phyloP scores from a whole-genome alignment of 2,888 invertebrate species.

The Acrocera orbiculus region DNA sequence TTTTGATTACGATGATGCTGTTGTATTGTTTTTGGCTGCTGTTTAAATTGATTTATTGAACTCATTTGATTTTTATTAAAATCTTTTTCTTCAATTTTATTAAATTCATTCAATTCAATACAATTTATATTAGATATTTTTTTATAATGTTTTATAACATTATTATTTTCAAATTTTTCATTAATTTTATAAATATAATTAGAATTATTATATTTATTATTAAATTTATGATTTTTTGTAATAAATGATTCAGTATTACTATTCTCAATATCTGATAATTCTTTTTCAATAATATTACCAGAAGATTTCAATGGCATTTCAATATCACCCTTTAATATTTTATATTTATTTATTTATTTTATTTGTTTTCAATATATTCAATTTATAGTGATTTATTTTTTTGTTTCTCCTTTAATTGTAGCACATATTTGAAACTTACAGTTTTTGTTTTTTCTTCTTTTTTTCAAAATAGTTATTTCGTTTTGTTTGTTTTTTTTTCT shows the following conservation, averaged over 20 bases:
- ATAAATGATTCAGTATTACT: constrained; percentile 13
- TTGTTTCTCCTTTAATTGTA: too few relatives aligned
- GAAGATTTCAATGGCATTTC: constrained; percentile 23
- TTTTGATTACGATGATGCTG: background rate
- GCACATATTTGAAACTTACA: background rate
- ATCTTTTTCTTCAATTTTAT: constrained; percentile 2
- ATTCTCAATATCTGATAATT: too few relatives aligned
- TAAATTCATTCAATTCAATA: too few relatives aligned
- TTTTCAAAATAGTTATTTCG: background rate
- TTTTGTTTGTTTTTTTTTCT: background rate
- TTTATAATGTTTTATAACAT: too few relatives aligned
- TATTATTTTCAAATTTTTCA: too few relatives aligned
- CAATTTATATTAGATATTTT: too few relatives aligned
- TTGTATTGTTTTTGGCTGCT: constrained; percentile 3
- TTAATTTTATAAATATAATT: too few relatives aligned
- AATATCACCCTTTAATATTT: background rate
- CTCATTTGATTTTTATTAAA: constrained; percentile 13
- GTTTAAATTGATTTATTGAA: constrained; percentile 15
- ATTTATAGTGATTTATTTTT: too few relatives aligned
- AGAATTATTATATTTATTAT: constrained; percentile 2
- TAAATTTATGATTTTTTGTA: constrained; percentile 8
- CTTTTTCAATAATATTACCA: constrained; percentile 25
- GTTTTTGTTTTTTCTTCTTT: constrained; percentile 2
- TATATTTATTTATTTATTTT: too few relatives aligned
- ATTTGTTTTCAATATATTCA: background rate